Base-by-base conservation (phyloP, 2,888 invertebrate species). In the Pantelozetes paolii region DNA sequence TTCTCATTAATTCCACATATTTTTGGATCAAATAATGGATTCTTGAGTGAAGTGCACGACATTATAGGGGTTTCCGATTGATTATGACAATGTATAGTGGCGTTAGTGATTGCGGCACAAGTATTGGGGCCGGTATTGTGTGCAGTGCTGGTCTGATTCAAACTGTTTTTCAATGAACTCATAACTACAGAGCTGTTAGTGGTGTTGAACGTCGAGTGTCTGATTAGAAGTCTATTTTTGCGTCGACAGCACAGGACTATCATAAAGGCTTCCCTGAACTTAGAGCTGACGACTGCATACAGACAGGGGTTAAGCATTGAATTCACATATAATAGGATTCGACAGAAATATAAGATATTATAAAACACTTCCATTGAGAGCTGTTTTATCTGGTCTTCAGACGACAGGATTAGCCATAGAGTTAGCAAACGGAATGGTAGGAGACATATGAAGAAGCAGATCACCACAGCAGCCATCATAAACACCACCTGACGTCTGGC, bases 281-380 rank as follows among this genome's bases (percentile, higher is more conserved):
- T 94, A 0, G 92, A 90, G 75, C 92, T 92, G 89, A 94, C 92
- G 73, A 94, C 86, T 82, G 93, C 94, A 83, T 94, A 94, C 71
- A 94, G 84, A 79, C 94, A 90, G 15, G 94, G 94, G 85, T 94
- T 94, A 73, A 93, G 88, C 15, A 93, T 93, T 69, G 93, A 93
- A 83, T 94, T 94, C 72, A 93, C 86, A 83, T 93, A 92, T 78
- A 92, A 84, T 90, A 94, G 91, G 73, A 92, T 88, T 78, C 94
- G 87, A 81, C 90, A 90, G 83, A 92, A 90, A 82, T 90, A 92
- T 76, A 94, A 84, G 76, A 93, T 84, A 81, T 89, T 89, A 83
- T 90, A 92, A 82, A 91, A 94, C 72, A 87, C 87, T 78, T 92
- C 91, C 80, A 90, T 84, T 75, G 92, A 91, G 80, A 92, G 85